Percentiles rank a stretch among this genome's conserved stretches.
phyloP scores from a whole-genome alignment of 23 tunicate genomes.

The Styela clava region DNA sequence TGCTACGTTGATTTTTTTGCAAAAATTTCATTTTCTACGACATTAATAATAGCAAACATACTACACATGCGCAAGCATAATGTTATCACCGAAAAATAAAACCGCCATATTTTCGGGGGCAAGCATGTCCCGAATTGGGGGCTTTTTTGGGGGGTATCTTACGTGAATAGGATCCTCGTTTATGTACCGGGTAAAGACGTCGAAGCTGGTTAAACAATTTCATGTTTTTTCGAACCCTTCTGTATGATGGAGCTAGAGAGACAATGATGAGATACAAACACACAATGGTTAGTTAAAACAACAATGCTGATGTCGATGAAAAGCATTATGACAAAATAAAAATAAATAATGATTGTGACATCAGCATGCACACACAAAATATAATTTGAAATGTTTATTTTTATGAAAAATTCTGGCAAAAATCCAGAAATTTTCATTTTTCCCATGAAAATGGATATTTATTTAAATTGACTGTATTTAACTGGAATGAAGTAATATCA shows the following conservation, averaged over 20 bases:
- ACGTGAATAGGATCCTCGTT: slow-evolving; percentile 86
- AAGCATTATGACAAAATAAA: not conserved
- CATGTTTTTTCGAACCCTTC: slow-evolving; percentile 65
- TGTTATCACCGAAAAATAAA: not conserved
- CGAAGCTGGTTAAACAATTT: slow-evolving; percentile 90
- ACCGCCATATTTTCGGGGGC: not conserved
- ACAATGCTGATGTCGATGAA: not conserved
- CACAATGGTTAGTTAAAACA: slow-evolving; percentile 17
- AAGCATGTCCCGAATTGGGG: not conserved
- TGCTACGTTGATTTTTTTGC: too few species aligned
- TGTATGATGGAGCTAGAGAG: slow-evolving; percentile 45
- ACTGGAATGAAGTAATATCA: too few species aligned
- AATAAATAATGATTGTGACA: not conserved
- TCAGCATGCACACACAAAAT: not conserved
- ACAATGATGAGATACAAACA: slow-evolving; percentile 10
- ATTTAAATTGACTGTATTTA: too few species aligned
- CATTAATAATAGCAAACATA: too few species aligned
- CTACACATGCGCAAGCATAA: not conserved
- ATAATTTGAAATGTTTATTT: not conserved
- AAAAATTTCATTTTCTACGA: too few species aligned
- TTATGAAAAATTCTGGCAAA: not conserved
- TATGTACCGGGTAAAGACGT: slow-evolving; percentile 71
- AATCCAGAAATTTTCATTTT: not conserved
- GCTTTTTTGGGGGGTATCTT: slow-evolving; percentile 40
- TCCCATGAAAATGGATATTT: too few species aligned